These are phyloP conservation scores for Muschampia plurimacula DNA, from an alignment of 2,888 invertebrate species.

Conservation along the genomic window DNA sequence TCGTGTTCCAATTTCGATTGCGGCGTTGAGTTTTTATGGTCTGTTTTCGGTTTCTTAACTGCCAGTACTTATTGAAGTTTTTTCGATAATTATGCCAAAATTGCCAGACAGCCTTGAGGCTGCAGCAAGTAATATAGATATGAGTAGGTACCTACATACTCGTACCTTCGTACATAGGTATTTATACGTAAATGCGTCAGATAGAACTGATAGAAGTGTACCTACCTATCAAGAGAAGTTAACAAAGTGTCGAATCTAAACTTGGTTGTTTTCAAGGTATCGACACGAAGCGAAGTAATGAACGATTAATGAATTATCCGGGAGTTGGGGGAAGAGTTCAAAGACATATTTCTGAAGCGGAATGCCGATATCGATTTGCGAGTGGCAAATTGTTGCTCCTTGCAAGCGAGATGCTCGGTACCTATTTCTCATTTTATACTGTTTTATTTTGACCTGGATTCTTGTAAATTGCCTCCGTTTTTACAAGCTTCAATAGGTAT, in stretches of 20 bases:
- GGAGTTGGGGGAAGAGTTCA: constrained; percentile 49
- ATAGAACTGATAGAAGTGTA: background rate
- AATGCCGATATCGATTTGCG: constrained; percentile 58
- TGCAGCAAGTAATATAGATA: background rate
- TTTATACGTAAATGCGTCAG: background rate
- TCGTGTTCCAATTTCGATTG: constrained; percentile 37
- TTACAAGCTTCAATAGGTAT: background rate
- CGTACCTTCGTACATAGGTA: background rate
- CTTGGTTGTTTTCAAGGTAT: constrained; percentile 17
- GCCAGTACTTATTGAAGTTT: constrained; percentile 24
- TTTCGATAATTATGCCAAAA: constrained; percentile 30
- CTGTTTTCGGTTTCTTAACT: constrained; percentile 13
- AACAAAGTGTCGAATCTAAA: constrained; percentile 16
- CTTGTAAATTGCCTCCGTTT: background rate
- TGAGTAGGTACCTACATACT: too few relatives aligned
- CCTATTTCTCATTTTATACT: constrained; percentile 5
- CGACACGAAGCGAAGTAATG: constrained; percentile 30
- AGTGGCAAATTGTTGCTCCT: constrained; percentile 52
- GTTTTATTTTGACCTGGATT: constrained; percentile 8
- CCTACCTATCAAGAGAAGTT: background rate
- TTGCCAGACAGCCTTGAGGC: constrained; percentile 14
- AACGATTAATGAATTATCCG: constrained; percentile 47
- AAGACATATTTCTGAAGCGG: constrained; percentile 61
- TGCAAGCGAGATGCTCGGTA: constrained; percentile 13
- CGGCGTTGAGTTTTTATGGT: constrained; percentile 25